phyloP scores from a whole-genome alignment of 2,888 invertebrate species.

The Scaptomyza reducta region DNA sequence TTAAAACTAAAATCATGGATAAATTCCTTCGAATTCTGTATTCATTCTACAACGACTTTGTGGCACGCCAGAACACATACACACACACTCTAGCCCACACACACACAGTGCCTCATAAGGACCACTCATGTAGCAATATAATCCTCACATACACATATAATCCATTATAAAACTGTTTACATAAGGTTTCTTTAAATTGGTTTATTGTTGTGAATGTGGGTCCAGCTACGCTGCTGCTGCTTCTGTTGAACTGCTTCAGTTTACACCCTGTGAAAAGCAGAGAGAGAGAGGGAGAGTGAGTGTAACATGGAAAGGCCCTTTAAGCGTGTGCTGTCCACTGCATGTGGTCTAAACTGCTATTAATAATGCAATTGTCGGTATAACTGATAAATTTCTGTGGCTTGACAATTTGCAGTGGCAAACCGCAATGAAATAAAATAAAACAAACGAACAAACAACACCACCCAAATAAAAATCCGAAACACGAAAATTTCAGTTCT shows the following conservation, averaged over 20 bases:
- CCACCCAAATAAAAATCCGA: slow-evolving; percentile 7
- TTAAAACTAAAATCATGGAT: neutral
- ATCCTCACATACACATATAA: slow-evolving; percentile 54
- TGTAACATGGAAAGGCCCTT: slow-evolving; percentile 39
- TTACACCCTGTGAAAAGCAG: neutral
- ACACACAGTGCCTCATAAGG: slow-evolving; percentile 3
- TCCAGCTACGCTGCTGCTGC: neutral
- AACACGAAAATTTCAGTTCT: neutral
- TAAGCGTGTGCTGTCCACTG: slow-evolving; percentile 35
- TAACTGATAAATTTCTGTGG: slow-evolving; percentile 71
- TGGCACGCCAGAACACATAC: slow-evolving; percentile 5
- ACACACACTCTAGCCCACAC: neutral
- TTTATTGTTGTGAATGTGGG: slow-evolving; percentile 63
- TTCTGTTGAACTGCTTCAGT: neutral
- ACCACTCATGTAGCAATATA: neutral
- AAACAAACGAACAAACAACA: neutral
- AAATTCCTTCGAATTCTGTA: neutral
- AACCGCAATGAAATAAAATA: slow-evolving; percentile 55
- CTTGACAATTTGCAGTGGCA: slow-evolving; percentile 60
- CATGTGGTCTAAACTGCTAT: slow-evolving; percentile 65
- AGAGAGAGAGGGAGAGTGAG: too few relatives aligned
- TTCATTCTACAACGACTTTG: slow-evolving; percentile 6
- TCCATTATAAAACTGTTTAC: slow-evolving; percentile 73
- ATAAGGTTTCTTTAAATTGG: slow-evolving; percentile 79
- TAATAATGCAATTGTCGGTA: slow-evolving; percentile 72